Percentiles rank a stretch among this genome's conserved stretches.
phyloP scores from a whole-genome alignment of 2,888 invertebrate species.

The Ennomos erosarius region DNA sequence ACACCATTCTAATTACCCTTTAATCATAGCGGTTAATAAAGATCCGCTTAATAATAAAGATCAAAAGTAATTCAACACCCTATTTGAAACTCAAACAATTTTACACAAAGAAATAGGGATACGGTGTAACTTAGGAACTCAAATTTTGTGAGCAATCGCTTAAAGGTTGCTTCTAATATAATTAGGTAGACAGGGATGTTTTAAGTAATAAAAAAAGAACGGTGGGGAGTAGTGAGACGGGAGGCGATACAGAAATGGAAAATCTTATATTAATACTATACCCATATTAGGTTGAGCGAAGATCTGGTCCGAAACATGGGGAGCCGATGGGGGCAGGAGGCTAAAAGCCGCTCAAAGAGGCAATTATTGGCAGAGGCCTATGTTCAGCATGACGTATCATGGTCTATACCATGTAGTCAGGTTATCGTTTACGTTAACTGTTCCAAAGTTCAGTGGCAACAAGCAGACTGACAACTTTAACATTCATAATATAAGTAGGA shows the following conservation, averaged over 20 bases:
- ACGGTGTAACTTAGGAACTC: conserved; percentile 25
- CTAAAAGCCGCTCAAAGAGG: too few species aligned
- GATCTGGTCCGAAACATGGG: too few species aligned
- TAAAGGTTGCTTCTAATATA: conserved; percentile 28
- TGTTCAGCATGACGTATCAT: too few species aligned
- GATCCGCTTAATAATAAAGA: conserved; percentile 21
- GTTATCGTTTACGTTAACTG: too few species aligned
- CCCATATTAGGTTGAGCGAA: too few species aligned
- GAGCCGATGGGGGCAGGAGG: too few species aligned
- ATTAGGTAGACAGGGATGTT: conserved; percentile 18
- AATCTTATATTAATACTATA: too few species aligned
- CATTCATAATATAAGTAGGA: too few species aligned
- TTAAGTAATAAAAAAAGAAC: not conserved
- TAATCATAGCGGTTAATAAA: conserved; percentile 22
- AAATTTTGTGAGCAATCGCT: conserved; percentile 24
- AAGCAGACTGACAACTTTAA: too few species aligned
- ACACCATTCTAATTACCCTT: conserved; percentile 21
- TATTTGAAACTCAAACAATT: conserved; percentile 29
- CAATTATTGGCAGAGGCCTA: too few species aligned
- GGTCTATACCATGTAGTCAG: too few species aligned
- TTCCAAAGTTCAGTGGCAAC: too few species aligned
- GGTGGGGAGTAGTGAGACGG: not conserved
- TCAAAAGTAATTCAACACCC: conserved; percentile 31
- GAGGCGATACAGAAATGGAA: not conserved
- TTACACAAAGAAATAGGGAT: conserved; percentile 26